Base-by-base conservation (phyloP, 2,797 vertebrate species). In the Neomorphus geoffroyi region DNA sequence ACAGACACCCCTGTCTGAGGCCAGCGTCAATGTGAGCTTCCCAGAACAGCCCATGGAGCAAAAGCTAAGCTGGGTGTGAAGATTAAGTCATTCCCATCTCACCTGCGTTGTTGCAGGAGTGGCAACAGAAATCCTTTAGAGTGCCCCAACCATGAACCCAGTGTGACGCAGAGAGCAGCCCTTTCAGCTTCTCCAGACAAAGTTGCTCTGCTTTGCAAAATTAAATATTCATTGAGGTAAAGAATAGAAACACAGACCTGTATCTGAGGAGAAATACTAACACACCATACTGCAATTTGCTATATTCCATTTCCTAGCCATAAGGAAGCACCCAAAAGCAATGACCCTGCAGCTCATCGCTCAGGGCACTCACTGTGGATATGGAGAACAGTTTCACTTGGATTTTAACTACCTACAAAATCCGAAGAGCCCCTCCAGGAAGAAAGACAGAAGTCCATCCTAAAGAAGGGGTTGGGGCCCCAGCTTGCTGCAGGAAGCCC, bases 11-110 rank as follows among this genome's bases (percentile, higher is more conserved):
- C 50, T 24, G 24, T n/a, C 45, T 4, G 2, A 4, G 6, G 57
- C n/a, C 75, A 73, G 50, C 3, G 0, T 18, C 1, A 1, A 15
- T 6, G 18, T 1, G 6, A 77, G 33, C 70, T 67, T 56, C 45
- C 74, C 65, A 26, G 41, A 35, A 51, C 4, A 41, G 51, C 43
- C 11, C 27, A 39, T 0, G 30, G 39, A 60, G 28, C 69, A 41
- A 28, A 21, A 32, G 24, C 18, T 11, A 13, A 39, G 77, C 33
- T 58, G 46, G 46, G 6, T 1, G 0, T 3, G 35, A 77, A 64
- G 64, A 72, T 7, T 24, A 22, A 62, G 26, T 28, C 58, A 32
- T 18, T 30, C 18, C 9, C 1, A 0, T 22, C 64, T 62, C 54
- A 54, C 16, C 45, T 45, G 28, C 43, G 62, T 35, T 24, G n/a